These are phyloP conservation scores for Gadus macrocephalus DNA, from an alignment of 2,113 vertebrate species.

Conservation along the genomic window DNA sequence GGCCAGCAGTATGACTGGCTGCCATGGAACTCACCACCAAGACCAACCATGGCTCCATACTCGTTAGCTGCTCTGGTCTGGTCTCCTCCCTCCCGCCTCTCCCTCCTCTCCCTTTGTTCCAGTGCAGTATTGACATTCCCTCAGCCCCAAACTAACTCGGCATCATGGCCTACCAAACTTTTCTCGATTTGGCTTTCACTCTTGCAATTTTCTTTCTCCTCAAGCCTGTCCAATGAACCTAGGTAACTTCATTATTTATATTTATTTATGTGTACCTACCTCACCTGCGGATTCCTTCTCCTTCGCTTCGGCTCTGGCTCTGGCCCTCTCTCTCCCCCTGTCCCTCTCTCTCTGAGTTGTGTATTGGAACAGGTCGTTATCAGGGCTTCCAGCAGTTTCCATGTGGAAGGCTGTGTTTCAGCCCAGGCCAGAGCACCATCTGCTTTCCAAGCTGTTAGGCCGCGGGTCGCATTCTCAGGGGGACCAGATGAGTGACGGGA, in stretches of 20 bases:
- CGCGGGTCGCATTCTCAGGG: constrained; percentile 53
- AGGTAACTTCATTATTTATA: too few relatives aligned
- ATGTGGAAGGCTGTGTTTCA: constrained; percentile 35
- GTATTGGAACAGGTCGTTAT: constrained; percentile 36
- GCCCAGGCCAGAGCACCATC: constrained; percentile 50
- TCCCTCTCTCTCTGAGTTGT: constrained; percentile 21
- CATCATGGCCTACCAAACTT: too few relatives aligned
- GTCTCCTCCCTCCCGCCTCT: background rate
- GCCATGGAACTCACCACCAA: constrained; percentile 30
- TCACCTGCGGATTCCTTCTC: background rate
- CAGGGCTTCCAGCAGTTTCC: constrained; percentile 33
- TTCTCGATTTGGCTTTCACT: too few relatives aligned
- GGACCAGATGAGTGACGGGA: constrained; percentile 14
- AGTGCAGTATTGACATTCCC: constrained; percentile 9
- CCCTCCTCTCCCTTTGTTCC: background rate
- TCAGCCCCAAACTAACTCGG: background rate
- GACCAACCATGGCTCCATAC: constrained; percentile 16
- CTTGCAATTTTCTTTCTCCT: background rate
- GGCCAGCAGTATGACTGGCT: constrained; percentile 14
- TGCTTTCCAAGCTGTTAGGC: constrained; percentile 49
- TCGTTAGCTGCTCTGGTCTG: constrained; percentile 1
- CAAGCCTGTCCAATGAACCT: background rate
- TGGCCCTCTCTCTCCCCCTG: constrained; percentile 17
- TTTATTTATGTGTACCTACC: background rate
- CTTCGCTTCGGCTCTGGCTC: background rate